These are phyloP conservation scores for Microplitis mediator DNA, from an alignment of 1,140 invertebrate genomes.

Conservation along the genomic window DNA sequence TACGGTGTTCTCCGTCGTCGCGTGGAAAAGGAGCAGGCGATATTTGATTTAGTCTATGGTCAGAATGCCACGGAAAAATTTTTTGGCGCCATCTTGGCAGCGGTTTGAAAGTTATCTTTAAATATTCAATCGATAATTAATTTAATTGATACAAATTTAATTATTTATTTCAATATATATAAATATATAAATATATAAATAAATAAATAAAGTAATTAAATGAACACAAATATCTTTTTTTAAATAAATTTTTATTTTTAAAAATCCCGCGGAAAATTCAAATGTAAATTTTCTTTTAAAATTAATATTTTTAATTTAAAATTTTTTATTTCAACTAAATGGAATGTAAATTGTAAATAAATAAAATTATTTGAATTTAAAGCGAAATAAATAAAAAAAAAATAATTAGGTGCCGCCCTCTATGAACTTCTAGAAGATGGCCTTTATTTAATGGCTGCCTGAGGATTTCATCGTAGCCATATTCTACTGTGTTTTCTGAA, in stretches of 20 bases:
- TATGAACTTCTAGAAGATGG: neutral
- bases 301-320: too few species aligned
- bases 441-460: constrained; percentile 8
- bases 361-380: neutral
- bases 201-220: too few species aligned
- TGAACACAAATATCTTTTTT: too few species aligned
- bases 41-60: too few species aligned
- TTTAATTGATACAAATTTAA: neutral
- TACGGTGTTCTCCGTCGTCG: constrained; percentile 32
- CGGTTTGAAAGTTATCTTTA: too few species aligned
- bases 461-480: constrained; percentile 5
- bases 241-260: too few species aligned
- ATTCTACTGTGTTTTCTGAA: constrained; percentile 2
- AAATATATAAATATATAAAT: neutral
- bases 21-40: constrained; percentile 27
- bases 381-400: neutral
- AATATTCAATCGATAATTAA: too few species aligned
- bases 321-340: too few species aligned
- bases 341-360: neutral
- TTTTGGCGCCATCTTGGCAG: neutral
- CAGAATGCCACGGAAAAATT: too few species aligned
- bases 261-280: neutral
- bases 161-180: neutral
- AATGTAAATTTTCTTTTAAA: too few species aligned
- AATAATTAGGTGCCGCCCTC: neutral